phyloP scores from a whole-genome alignment of 92 coral and sea anemone genomes.

The Heteractis magnifica region DNA sequence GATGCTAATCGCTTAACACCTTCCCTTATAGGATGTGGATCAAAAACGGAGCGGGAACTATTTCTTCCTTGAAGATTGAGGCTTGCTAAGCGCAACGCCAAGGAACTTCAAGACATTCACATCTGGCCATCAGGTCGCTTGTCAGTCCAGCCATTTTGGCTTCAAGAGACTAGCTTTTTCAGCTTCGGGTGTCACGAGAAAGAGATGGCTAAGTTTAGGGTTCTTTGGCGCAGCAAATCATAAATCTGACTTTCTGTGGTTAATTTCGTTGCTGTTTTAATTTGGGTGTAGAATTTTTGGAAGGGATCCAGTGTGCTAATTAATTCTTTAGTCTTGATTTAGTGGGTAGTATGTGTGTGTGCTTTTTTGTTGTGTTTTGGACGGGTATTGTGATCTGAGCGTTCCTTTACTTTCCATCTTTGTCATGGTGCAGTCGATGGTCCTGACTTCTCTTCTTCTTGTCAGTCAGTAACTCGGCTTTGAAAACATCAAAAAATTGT shows the following conservation, averaged over 20 bases:
- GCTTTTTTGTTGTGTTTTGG: not conserved
- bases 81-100: constrained; percentile 38
- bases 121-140: constrained; percentile 11
- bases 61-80: constrained; percentile 90
- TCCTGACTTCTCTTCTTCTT: too few species aligned
- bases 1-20: too few species aligned
- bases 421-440: too few species aligned
- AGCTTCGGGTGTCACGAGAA: constrained; percentile 10
- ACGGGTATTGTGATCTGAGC: too few species aligned
- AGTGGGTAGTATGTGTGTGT: not conserved
- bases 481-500: too few species aligned
- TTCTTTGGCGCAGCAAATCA: constrained; percentile 32
- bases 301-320: not conserved
- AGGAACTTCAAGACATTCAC: constrained; percentile 30
- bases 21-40: constrained; percentile 68
- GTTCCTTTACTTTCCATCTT: too few species aligned
- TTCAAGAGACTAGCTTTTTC: not conserved
- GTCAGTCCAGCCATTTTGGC: constrained; percentile 16
- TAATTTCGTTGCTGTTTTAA: not conserved
- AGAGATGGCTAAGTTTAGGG: constrained; percentile 28
- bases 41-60: constrained; percentile 87
- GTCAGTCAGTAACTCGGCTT: too few species aligned
- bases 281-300: not conserved
- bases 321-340: not conserved
- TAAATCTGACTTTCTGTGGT: not conserved